Base-by-base conservation (phyloP, 2,888 invertebrate genomes). In the Perizoma flavofasciatum region DNA sequence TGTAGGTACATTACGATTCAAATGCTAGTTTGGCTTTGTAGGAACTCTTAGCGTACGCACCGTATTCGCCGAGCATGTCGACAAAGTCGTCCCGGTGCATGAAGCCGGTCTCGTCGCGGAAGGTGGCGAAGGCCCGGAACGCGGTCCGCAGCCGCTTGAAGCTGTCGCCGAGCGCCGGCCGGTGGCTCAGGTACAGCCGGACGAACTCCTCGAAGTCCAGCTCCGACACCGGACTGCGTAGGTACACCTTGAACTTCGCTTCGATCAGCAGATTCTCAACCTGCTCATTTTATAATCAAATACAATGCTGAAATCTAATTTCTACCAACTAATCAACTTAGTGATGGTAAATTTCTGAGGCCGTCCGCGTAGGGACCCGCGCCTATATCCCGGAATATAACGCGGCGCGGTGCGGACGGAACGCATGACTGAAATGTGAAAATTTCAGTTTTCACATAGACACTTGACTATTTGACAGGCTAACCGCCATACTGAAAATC, bases 181-280 rank as follows among this genome's bases (percentile, higher is more conserved):
- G 92, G 74, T 95, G 95, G 78, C 95, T 95, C 49, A 95, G 74
- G 71, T 94, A 95, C 10, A 95, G 79, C 73, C 93, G 94, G 0
- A 95, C 93, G 65, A 95, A 94, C 63, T 95, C 94, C 32, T 93
- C 93, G 69, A 96, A 95, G 55, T 93, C 93, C 33, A 96, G 92
- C 66, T 94, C 93, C 0, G 91, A 82, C 3, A 85, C 83, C 79
- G 71, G 92, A 80, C 68, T 83, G 74, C 49, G 91, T 82, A 82
- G 92, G 90, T 80, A 93, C 70, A 85, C 88, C 67, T 89, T 89
- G 70, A 89, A 93, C 65, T 89, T 92, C 0, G 94, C 92, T 81
- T 95, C 95, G 3, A 89, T 83, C 72, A 94, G 73, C 61, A 95
- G 82, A 68, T 93, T 93, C 73, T 95, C 94, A 5, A 94, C 87